Evolutionary conservation across 1,140 invertebrate species (phyloP), one percentile per base, ranked within the genome.

Genomic region (Adelges cooleyi): DNA sequence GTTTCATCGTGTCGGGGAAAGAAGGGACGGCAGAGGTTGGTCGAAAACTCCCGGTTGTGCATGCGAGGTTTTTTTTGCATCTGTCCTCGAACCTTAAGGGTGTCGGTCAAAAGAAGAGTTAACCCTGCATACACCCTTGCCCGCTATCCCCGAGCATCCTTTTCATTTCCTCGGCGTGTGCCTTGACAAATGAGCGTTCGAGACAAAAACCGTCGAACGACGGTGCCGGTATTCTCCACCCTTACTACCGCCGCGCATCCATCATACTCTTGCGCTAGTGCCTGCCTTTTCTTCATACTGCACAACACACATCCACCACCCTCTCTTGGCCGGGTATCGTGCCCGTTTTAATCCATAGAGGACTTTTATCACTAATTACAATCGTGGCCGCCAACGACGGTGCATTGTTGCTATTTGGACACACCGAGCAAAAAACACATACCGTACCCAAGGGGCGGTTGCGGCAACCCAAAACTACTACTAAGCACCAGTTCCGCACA

Each of bases 131-230:
- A 29, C 33, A 42, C 53, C 23, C 53, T 8, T 15, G 25, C 25
- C 2, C 2, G 2, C 18, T 25, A 15, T 2, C n/a, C 17, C 49
- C 5, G 5, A 18, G 40, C 54, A 29, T 48, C 42, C 54, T 18
- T 62, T 27, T 33, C 42, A 62, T 62, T 62, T 29, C 42, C 40
- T 46, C 40, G 18, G 56, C 25, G 6, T 48, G 42, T 27, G 40
- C 56, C 56, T 62, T 62, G 56, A 62, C 56, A 62, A 62, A 62
- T 62, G 56, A 62, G 56, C 56, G 56, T 62, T 62, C 56, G 56
- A 62, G 56, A 62, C 56, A 62, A 62, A 62, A 62, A 62, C 56
- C 56, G 42, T 62, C 40, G 56, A 62, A 62, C 56, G 56, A 42
- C 53, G 40, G 53, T 29, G 17, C 6, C 2, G 5, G 38, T 25